phyloP scores from a whole-genome alignment of 2,113 vertebrate genomes.

The Corythornis cristatus region DNA sequence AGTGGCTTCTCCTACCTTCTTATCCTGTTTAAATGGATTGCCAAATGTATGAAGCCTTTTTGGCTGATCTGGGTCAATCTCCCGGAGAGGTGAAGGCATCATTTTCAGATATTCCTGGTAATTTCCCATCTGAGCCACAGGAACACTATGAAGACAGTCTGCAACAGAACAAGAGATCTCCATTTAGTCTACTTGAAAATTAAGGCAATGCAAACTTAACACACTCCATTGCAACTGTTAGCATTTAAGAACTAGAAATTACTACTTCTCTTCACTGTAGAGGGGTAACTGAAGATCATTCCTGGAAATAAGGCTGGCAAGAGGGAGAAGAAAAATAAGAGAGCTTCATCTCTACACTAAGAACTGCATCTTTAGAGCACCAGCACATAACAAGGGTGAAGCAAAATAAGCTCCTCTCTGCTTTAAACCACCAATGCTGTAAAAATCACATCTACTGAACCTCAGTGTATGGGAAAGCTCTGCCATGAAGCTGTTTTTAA shows the following conservation, averaged over 20 bases:
- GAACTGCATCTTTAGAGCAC: neutral
- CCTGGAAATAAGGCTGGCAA: neutral
- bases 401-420: neutral
- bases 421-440: neutral
- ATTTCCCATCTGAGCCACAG: conserved; percentile 86
- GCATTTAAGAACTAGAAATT: neutral
- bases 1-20: conserved; percentile 74
- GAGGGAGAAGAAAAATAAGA: neutral
- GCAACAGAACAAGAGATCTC: neutral
- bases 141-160: conserved; percentile 85
- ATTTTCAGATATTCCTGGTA: conserved; percentile 86
- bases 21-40: conserved; percentile 86
- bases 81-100: conserved; percentile 81
- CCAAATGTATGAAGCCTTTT: conserved; percentile 85
- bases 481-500: neutral
- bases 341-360: neutral
- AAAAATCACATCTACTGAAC: neutral
- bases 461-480: neutral
- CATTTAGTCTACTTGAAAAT: neutral
- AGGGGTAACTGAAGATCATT: neutral
- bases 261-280: neutral
- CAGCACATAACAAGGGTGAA: neutral
- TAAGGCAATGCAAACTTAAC: neutral
- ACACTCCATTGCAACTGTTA: neutral
- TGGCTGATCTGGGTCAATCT: conserved; percentile 85